Evolutionary conservation across 1,140 invertebrate species (phyloP).

Genomic region (Aradophagus sp.): DNA sequence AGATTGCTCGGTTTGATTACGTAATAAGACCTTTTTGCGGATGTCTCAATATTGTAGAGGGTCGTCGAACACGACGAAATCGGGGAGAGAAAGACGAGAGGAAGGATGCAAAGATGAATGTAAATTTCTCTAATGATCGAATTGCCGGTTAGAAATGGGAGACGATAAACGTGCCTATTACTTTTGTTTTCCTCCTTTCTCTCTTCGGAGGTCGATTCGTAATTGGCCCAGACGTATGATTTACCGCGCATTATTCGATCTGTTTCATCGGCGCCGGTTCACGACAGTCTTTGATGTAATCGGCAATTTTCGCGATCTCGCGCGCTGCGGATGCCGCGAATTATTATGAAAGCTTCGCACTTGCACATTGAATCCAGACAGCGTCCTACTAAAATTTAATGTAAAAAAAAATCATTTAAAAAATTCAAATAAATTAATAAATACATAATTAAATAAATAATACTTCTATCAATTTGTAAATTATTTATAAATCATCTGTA

Average conservation of each 20-base stretch:
- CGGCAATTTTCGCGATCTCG: slow-evolving; percentile 19
- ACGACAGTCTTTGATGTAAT: slow-evolving; percentile 37
- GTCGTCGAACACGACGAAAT: no score
- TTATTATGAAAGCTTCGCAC: slow-evolving; percentile 44
- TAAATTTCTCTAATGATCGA: slow-evolving; percentile 38
- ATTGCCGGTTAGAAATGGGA: slow-evolving; percentile 12
- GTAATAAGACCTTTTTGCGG: no score
- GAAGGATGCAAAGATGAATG: not conserved
- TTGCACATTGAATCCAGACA: slow-evolving; percentile 5
- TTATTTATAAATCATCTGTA: no score
- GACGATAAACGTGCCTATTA: slow-evolving; percentile 45
- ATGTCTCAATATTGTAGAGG: no score
- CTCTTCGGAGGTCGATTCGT: slow-evolving; percentile 41
- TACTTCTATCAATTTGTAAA: no score
- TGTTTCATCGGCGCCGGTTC: slow-evolving; percentile 31
- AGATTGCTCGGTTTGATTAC: no score
- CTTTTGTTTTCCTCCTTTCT: slow-evolving; percentile 52
- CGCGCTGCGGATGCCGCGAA: slow-evolving; percentile 36
- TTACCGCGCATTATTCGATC: slow-evolving; percentile 44
- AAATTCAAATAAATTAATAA: no score
- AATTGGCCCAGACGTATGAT: slow-evolving; percentile 47
- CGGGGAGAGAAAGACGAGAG: no score
- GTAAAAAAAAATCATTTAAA: no score
- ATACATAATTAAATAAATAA: no score
- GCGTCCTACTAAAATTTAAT: no score